These are phyloP conservation scores for Aphidoletes aphidimyza DNA, from an alignment of 2,888 invertebrate genomes.

Conservation along the genomic window DNA sequence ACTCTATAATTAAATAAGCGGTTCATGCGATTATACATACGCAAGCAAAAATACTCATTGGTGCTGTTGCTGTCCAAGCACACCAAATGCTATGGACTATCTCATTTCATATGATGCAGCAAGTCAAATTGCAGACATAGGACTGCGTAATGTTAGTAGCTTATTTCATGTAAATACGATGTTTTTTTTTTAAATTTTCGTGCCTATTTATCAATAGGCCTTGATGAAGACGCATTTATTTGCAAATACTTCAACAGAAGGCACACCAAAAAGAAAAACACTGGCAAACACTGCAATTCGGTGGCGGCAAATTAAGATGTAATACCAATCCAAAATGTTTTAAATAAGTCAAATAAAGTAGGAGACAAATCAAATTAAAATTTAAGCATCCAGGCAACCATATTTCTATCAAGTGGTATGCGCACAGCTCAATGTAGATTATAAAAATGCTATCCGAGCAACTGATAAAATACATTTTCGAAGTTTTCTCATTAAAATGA, in stretches of 20 bases:
- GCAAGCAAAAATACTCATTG: neutral
- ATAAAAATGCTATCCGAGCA: neutral
- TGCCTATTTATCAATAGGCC: neutral
- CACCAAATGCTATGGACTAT: neutral
- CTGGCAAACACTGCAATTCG: no score
- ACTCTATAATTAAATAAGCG: conserved; percentile 51
- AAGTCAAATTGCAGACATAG: conserved; percentile 33
- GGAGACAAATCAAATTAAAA: neutral
- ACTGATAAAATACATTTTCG: neutral
- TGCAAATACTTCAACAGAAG: no score
- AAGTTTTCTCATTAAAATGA: conserved; percentile 10
- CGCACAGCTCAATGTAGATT: neutral
- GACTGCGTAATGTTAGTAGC: conserved; percentile 1
- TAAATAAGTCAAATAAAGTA: neutral
- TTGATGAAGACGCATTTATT: conserved; percentile 39
- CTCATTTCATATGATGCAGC: neutral
- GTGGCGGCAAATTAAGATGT: neutral
- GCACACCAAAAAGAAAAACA: no score
- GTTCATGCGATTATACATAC: conserved; percentile 32
- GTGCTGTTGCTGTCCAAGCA: neutral
- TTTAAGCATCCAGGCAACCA: no score
- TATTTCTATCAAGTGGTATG: no score
- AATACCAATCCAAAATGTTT: neutral
- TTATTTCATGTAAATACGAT: neutral
- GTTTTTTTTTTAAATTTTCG: neutral